Base-by-base conservation (phyloP, 2,113 vertebrate species). In the Morone saxatilis region DNA sequence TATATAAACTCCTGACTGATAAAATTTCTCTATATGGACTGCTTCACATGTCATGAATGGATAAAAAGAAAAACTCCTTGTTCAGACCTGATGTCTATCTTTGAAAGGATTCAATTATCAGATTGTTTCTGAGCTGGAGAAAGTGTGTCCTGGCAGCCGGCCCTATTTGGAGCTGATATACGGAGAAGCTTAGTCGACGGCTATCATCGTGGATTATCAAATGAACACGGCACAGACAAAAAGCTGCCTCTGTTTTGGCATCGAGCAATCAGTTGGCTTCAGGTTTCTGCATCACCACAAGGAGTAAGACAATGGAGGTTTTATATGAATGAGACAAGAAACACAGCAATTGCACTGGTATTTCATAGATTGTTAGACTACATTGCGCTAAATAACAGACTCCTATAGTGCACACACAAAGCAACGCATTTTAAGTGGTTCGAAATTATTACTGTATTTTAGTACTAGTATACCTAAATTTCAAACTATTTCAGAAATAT, bases 191-290 rank as follows among this genome's bases (percentile, higher is more conserved):
- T 80, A 93, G 84, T 81, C 80, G 74, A 76, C 4, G 74, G 81
- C 78, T 81, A 78, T 90, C 84, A 92, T 71, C 67, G 13, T 70
- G 90, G 86, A 90, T 95, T 93, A 94, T 90, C 86, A 85, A 89
- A 91, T 83, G 79, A 91, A 92, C 89, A 91, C 40, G 13, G 79
- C 63, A 47, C 48, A 70, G 75, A 91, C 86, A 93, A 92, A 90
- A 86, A 80, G 86, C 88, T 86, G 79, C 76, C 83, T 88, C 84
- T 84, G 78, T 82, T 86, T 83, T 82, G 84, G 78, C 77, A 83
- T 86, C 6, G 59, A 68, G 81, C 56, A 66, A 67, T 85, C 84
- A 61, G 73, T 7, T 71, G 73, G 90, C 25, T 83, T 71, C 40
- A 20, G 70, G 53, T 88, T 88, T 86, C 83, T 78, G 78, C 41